Evolutionary conservation across 1,140 invertebrate species (phyloP).

Genomic region (Macrotrachela quadricornifera): DNA sequence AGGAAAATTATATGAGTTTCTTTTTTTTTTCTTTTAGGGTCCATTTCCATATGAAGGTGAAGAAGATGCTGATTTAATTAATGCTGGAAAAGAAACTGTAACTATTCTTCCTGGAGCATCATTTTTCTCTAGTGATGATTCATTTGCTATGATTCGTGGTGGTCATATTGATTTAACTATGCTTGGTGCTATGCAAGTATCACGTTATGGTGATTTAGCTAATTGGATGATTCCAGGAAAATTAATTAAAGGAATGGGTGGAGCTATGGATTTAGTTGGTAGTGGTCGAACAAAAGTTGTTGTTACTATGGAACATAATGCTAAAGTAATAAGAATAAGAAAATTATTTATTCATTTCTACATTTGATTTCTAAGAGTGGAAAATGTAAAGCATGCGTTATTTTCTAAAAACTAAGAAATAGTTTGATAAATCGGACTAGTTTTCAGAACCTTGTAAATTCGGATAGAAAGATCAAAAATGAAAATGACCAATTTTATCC

Average conservation of each 20-base stretch:
- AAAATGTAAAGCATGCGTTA: no score
- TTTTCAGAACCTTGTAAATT: background rate
- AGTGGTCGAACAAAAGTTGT: background rate
- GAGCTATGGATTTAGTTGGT: slow-evolving; percentile 11
- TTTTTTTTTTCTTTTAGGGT: background rate
- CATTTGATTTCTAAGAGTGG: background rate
- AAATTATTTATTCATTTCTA: background rate
- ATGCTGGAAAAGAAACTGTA: slow-evolving; percentile 12
- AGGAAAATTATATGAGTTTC: no score
- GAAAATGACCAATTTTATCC: no score
- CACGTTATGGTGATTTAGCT: slow-evolving; percentile 11
- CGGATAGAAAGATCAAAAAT: no score
- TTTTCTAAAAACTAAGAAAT: no score
- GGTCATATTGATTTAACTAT: slow-evolving; percentile 10
- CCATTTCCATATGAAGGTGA: slow-evolving; percentile 10
- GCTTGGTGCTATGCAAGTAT: slow-evolving; percentile 10
- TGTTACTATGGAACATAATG: slow-evolving; percentile 15
- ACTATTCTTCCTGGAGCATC: slow-evolving; percentile 10
- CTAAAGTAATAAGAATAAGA: slow-evolving; percentile 37
- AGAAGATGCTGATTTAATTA: slow-evolving; percentile 12
- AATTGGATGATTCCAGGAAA: slow-evolving; percentile 12
- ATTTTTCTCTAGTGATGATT: slow-evolving; percentile 10
- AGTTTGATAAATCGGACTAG: no score
- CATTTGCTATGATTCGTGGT: slow-evolving; percentile 12
- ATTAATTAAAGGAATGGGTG: slow-evolving; percentile 10